A percentile compares a stretch with the other conserved stretches of the same genome.
Conservation (phyloP, 2,888 invertebrate genomes). For the Noctua janthina region DNA sequence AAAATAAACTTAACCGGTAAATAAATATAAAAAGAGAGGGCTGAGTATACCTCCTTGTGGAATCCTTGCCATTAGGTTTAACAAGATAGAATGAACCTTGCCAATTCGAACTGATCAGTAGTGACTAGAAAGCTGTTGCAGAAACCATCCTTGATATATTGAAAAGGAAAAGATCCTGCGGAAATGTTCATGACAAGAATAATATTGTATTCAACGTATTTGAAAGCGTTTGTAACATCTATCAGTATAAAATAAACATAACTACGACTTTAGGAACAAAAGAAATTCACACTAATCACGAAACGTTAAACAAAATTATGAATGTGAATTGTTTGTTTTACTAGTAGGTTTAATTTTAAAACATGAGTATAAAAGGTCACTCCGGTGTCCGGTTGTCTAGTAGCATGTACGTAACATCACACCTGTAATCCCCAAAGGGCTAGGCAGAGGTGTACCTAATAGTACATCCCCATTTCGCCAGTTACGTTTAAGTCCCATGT, state of each 20-base stretch:
- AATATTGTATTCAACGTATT: background rate
- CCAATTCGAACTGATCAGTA: background rate
- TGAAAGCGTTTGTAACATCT: conserved; percentile 5
- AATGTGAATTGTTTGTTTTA: background rate
- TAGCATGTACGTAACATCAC: background rate
- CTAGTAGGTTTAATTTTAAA: background rate
- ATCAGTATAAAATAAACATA: background rate
- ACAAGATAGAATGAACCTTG: background rate
- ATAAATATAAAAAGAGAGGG: background rate
- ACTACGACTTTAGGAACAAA: background rate
- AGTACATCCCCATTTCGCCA: no score
- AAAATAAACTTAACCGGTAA: no score
- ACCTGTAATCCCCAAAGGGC: no score
- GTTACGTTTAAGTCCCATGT: no score
- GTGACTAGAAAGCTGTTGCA: background rate
- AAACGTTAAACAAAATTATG: background rate
- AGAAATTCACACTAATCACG: background rate
- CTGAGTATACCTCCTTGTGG: conserved; percentile 5
- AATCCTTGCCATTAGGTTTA: background rate
- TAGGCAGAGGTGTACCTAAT: no score
- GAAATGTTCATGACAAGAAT: background rate
- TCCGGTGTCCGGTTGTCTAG: background rate
- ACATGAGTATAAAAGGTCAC: background rate
- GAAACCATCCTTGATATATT: background rate
- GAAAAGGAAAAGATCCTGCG: background rate